Evolutionary conservation across 1,140 invertebrate species (phyloP).

Genomic region (Cherax destructor): DNA sequence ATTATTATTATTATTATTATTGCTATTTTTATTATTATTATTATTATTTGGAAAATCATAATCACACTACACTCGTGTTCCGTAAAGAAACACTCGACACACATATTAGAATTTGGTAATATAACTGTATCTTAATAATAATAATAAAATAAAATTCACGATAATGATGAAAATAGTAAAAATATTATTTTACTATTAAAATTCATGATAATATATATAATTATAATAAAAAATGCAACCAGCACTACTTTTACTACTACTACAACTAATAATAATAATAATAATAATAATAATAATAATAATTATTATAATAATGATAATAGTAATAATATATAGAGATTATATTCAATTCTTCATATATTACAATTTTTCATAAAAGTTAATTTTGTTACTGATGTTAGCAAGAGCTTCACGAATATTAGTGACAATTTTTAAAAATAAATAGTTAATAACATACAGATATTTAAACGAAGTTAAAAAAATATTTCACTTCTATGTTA

Average conservation of each 20-base stretch:
- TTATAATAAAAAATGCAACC: neutral
- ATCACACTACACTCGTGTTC: neutral
- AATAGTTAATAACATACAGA: no score
- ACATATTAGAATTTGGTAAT: neutral
- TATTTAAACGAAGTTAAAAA: no score
- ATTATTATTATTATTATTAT: neutral
- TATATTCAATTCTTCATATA: no score
- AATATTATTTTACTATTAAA: neutral
- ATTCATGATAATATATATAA: neutral
- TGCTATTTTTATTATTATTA: neutral
- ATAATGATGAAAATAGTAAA: neutral
- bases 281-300: slow-evolving; percentile 1
- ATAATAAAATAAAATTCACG: no score
- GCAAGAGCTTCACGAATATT: no score
- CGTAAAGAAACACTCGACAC: no score
- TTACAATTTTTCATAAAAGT: no score
- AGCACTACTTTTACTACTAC: no score
- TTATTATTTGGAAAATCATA: neutral
- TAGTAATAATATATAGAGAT: neutral
- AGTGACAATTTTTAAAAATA: no score
- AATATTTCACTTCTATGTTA: no score
- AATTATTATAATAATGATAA: neutral
- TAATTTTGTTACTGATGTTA: no score
- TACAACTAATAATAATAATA: neutral
- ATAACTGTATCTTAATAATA: no score